Evolutionary conservation across 2,113 vertebrate species (phyloP), one percentile per base, ranked within the genome.

Genomic region (Cacatua alba): DNA sequence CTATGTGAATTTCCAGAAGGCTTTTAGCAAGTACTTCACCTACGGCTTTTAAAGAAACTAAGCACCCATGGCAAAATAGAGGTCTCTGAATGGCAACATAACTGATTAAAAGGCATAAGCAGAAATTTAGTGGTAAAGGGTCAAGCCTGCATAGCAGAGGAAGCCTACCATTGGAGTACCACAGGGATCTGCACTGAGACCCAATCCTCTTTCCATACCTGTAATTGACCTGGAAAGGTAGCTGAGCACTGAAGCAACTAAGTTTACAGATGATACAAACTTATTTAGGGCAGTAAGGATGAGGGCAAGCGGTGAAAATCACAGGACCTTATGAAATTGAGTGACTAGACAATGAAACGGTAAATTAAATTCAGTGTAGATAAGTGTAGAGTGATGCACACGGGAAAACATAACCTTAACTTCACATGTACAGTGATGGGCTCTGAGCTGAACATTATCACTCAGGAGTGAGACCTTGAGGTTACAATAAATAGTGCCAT

Each of bases 321-420:
- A 94, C 62, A 89, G 48, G 84, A 94, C 74, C 86, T 95, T 69
- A 94, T 16, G 77, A 97, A 94, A 94, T 65, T 79, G 94, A 95
- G 94, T 71, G 89, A 95, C 91, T 94, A 95, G 83, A 95, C 81
- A 91, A 91, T 84, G 62, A 92, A 92, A 92, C 3, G 31, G 91
- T 84, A 96, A 96, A 95, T 94, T 95, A 87, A 94, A 92, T 95
- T 95, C 89, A 69, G 35, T 85, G 77, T 57, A 70, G 72, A 24
- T 92, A 95, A 96, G 77, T 82, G 94, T 62, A 91, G 76, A 88
- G 89, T 79, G 77, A 91, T 81, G 77, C 80, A 93, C 82, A 79
- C 28, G 81, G 89, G 89, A 95, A 97, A 97, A 94, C 35, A 92
- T 60, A 96, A 95, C 95, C 93, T 92, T 92, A 95, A 91, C 74